Conservation (phyloP, 2,113 vertebrate genomes). For the Pyxicephalus adspersus region DNA sequence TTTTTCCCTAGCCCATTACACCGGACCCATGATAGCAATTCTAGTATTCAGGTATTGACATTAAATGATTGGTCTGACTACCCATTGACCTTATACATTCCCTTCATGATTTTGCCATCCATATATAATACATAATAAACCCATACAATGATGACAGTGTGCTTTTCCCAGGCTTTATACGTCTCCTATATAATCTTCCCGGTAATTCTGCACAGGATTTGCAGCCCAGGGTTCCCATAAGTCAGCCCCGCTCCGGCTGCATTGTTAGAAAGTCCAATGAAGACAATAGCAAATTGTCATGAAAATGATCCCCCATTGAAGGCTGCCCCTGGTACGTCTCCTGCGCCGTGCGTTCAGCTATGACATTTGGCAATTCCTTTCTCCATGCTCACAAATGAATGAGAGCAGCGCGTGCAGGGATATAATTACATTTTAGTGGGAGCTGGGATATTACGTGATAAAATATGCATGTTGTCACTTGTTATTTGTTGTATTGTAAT, state of each 20-base stretch:
- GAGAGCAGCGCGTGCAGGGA: background rate
- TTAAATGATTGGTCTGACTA: too few relatives aligned
- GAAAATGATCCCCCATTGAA: background rate
- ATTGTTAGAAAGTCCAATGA: background rate
- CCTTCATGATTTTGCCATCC: too few relatives aligned
- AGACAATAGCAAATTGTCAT: slow-evolving; percentile 31
- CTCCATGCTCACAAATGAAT: slow-evolving; percentile 17
- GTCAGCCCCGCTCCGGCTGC: background rate
- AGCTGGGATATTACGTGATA: slow-evolving; percentile 37
- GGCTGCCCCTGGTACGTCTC: background rate
- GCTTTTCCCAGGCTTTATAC: too few relatives aligned
- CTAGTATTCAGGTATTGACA: too few relatives aligned
- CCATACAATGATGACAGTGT: too few relatives aligned
- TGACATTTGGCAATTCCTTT: slow-evolving; percentile 45
- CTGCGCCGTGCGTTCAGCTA: background rate
- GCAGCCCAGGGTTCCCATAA: background rate
- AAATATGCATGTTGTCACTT: slow-evolving; percentile 50
- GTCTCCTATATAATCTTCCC: too few relatives aligned
- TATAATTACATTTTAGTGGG: slow-evolving; percentile 43
- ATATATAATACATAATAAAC: too few relatives aligned
- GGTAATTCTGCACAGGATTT: background rate
- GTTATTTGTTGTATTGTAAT: slow-evolving; percentile 28
- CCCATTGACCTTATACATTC: too few relatives aligned
- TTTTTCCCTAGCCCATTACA: too few relatives aligned
- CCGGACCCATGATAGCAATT: too few relatives aligned